Evolutionary conservation across 2,888 invertebrate species (phyloP).

Genomic region (Adineta ricciae): DNA sequence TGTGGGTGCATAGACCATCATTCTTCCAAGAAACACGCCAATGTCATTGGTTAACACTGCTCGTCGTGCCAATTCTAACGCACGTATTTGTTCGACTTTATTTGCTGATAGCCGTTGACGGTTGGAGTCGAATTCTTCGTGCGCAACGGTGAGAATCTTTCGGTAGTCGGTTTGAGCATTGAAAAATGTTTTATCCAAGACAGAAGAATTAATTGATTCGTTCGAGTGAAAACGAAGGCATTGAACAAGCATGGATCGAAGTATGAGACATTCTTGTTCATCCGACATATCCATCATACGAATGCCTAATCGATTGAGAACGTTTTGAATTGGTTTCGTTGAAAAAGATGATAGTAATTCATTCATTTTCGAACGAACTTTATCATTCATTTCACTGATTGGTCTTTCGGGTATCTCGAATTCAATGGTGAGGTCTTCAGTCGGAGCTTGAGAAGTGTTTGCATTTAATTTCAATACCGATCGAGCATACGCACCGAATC

Average conservation of each 20-base stretch:
- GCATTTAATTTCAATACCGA: background rate
- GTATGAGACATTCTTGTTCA: constrained; percentile 2
- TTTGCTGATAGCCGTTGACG: background rate
- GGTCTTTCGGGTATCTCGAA: background rate
- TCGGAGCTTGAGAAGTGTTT: background rate
- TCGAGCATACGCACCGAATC: background rate
- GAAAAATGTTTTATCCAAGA: background rate
- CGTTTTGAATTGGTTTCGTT: background rate
- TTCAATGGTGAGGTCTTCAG: background rate
- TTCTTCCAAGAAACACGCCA: background rate
- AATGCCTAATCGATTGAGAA: background rate
- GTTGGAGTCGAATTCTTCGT: background rate
- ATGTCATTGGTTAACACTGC: background rate
- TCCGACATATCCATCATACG: constrained; percentile 4
- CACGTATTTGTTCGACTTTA: constrained; percentile 7
- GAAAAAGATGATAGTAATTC: background rate
- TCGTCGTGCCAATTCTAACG: background rate
- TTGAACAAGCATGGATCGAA: constrained; percentile 12
- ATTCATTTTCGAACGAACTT: background rate
- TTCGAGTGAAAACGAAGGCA: background rate
- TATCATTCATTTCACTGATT: background rate
- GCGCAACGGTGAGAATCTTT: background rate
- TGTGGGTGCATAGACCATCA: constrained; percentile 10
- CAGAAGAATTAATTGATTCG: background rate
- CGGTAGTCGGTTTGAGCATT: background rate